Conservation (phyloP, 92 coral and sea anemone species). For the Nematostella vectensis region DNA sequence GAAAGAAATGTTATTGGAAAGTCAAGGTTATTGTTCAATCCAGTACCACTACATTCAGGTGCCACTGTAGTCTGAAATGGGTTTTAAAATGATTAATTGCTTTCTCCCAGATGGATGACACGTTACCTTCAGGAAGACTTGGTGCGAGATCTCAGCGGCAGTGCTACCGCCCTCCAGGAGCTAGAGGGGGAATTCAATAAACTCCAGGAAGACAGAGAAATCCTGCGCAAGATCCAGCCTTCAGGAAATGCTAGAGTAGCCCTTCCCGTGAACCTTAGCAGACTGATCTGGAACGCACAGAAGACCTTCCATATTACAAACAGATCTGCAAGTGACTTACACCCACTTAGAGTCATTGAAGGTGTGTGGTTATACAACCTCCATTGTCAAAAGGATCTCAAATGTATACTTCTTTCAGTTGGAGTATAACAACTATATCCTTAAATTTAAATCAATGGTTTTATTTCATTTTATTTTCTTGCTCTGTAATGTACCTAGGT, state of each 20-base stretch:
- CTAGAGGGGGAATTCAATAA: slow-evolving; percentile 70
- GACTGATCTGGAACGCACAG: slow-evolving; percentile 99
- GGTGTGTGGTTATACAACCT: no score
- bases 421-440: no score
- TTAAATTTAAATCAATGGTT: no score
- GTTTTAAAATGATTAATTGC: no score
- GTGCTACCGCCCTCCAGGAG: slow-evolving; percentile 79
- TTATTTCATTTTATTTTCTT: no score
- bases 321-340: slow-evolving; percentile 80
- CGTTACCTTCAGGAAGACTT: slow-evolving; percentile 90
- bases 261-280: slow-evolving; percentile 91
- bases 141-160: slow-evolving; percentile 82
- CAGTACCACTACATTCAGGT: no score
- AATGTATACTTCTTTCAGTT: not conserved
- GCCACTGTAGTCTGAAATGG: no score
- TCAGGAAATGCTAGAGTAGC: slow-evolving; percentile 95
- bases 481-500: no score
- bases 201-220: slow-evolving; percentile 80
- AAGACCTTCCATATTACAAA: slow-evolving; percentile 88
- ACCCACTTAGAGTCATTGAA: slow-evolving; percentile 88
- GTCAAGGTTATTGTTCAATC: no score
- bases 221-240: slow-evolving; percentile 79
- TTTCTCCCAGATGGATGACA: slow-evolving; percentile 59
- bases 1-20: no score
- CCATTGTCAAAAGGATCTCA: not conserved